Percentiles rank a stretch among this genome's conserved stretches.
Conservation (phyloP, 2,797 vertebrate species). For the Siniperca obscura region DNA sequence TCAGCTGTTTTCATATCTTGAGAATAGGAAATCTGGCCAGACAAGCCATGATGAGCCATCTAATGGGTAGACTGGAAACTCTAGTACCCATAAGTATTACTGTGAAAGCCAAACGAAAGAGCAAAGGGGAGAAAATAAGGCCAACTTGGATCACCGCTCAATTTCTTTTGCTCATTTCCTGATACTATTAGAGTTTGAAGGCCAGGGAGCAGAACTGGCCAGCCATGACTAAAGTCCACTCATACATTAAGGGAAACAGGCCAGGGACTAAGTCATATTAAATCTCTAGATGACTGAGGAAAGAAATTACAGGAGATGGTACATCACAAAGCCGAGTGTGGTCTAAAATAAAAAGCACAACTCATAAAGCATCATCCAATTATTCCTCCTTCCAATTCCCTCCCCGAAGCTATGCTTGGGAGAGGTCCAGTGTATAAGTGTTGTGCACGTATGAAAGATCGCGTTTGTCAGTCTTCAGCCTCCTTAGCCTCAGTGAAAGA, state of each 20-base stretch:
- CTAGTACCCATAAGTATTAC: conserved; percentile 39
- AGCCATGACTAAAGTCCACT: conserved; percentile 73
- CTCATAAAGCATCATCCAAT: conserved; percentile 67
- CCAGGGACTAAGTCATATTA: conserved; percentile 59
- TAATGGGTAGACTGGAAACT: conserved; percentile 54
- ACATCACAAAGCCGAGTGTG: conserved; percentile 49
- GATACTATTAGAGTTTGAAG: conserved; percentile 65
- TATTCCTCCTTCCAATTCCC: conserved; percentile 51
- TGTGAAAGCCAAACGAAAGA: conserved; percentile 38
- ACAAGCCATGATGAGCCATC: conserved; percentile 41
- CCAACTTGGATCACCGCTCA: conserved; percentile 62
- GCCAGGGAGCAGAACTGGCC: conserved; percentile 57
- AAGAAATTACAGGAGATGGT: conserved; percentile 54
- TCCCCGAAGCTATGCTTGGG: conserved; percentile 52
- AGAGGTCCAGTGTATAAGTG: conserved; percentile 25
- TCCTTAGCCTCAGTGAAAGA: conserved; percentile 24
- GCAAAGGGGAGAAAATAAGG: conserved; percentile 66
- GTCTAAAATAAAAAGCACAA: conserved; percentile 69
- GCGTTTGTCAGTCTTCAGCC: conserved; percentile 47
- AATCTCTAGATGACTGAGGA: conserved; percentile 54
- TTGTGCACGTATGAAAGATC: conserved; percentile 27
- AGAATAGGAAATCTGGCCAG: conserved; percentile 33
- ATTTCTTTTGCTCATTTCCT: conserved; percentile 74
- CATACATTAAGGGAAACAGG: conserved; percentile 67
- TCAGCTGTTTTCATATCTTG: conserved; percentile 38